A percentile compares a stretch with the other conserved stretches of the same genome.
Evolutionary conservation across 92 coral and sea anemone species (phyloP).

Genomic region (Actinostola sp.): DNA sequence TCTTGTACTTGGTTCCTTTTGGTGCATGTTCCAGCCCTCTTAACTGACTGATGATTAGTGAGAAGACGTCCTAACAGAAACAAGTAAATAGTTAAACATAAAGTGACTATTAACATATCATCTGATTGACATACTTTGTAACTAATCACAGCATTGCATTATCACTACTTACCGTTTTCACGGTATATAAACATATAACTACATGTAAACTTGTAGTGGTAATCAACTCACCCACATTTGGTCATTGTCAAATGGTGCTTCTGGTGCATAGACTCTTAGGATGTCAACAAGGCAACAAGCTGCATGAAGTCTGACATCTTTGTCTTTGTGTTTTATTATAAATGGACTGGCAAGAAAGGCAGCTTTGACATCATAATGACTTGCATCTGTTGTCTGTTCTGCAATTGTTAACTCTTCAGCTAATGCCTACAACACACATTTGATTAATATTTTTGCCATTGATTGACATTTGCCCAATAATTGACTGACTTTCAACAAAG

Average conservation of each 20-base stretch:
- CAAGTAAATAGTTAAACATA: too few species aligned
- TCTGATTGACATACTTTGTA: too few species aligned
- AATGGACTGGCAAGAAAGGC: constrained; percentile 70
- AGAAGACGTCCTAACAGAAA: constrained; percentile 66
- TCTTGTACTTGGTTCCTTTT: constrained; percentile 69
- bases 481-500: too few species aligned
- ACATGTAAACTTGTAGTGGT: too few species aligned
- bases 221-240: constrained; percentile 59
- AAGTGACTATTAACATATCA: too few species aligned
- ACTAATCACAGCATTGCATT: too few species aligned
- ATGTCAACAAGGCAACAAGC: constrained; percentile 86
- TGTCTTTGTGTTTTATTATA: constrained; percentile 84
- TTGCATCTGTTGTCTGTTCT: constrained; percentile 69
- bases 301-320: constrained; percentile 81
- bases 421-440: constrained; percentile 55
- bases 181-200: too few species aligned
- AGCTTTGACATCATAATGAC: constrained; percentile 49
- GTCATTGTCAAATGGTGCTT: constrained; percentile 74
- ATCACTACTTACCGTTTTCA: too few species aligned
- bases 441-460: not conserved
- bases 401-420: constrained; percentile 71
- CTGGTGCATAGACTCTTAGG: constrained; percentile 88
- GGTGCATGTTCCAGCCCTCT: constrained; percentile 79
- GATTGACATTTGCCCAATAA: too few species aligned
- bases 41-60: constrained; percentile 73